These are phyloP conservation scores for Verasper variegatus DNA, from an alignment of 2,113 vertebrate genomes.

Conservation along the genomic window DNA sequence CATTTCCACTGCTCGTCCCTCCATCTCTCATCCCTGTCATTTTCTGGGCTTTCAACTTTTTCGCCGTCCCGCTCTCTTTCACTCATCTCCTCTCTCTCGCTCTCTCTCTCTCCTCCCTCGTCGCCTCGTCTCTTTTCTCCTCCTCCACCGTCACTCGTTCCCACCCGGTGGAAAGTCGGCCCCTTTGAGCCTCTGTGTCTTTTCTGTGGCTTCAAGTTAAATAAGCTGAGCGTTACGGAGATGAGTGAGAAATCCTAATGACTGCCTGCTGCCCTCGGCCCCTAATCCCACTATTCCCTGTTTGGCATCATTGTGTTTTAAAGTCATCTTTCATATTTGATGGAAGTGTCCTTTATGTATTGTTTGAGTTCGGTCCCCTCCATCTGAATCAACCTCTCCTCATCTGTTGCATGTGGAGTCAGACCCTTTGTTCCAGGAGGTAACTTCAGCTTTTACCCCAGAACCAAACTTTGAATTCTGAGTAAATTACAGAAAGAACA, in stretches of 20 bases:
- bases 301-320: slow-evolving; percentile 19
- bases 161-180: slow-evolving; percentile 14
- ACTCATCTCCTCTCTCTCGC: background rate
- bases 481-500: no score
- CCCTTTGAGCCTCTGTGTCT: slow-evolving; percentile 34
- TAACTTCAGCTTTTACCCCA: background rate
- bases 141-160: background rate
- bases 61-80: background rate
- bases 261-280: slow-evolving; percentile 21
- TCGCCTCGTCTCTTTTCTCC: background rate
- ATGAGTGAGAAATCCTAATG: slow-evolving; percentile 56
- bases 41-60: slow-evolving; percentile 32
- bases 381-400: no score
- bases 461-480: background rate
- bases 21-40: background rate
- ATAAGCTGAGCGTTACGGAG: background rate
- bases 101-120: background rate
- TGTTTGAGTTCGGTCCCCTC: no score
- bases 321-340: background rate
- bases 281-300: slow-evolving; percentile 4
- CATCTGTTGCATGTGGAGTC: no score
- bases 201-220: slow-evolving; percentile 28
- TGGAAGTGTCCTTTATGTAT: no score
- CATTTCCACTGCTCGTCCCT: slow-evolving; percentile 24
- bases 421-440: background rate